Base-by-base conservation (phyloP, 37 sponge, comb jelly and placozoan genomes). In the Haliclona indistincta region DNA sequence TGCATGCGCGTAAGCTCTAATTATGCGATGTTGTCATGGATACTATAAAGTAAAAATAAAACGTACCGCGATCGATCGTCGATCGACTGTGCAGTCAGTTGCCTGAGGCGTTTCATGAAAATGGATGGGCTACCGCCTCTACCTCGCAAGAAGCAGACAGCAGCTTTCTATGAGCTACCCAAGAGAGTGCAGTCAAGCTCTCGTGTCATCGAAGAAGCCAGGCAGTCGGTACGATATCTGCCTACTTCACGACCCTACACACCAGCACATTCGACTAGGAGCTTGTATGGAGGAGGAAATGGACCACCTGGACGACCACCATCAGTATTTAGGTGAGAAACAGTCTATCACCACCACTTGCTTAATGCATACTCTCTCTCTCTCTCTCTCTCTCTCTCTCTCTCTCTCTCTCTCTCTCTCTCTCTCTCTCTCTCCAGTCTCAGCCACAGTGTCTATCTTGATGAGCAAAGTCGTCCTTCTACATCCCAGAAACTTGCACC, bases 381-480 rank as follows among this genome's bases (percentile, higher is more conserved):
- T 58, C n/a, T n/a, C 60, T 20, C 28, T 26, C n/a, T 26, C 60
- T 58, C 60, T n/a, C n/a, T n/a, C n/a, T n/a, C n/a, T n/a, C n/a
- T n/a, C 60, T 58, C 60, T 26, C n/a, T 26, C 60, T 58, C 60
- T 25, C n/a, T 15, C 51, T 47, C 13, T 47, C 13, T 17, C 10
- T 47, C 15, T 15, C 51, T 47, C 51, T 47, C 51, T 47, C 51
- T 15, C 15, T 47, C 51, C 51, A 47, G 15, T 10, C 51, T 17
- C 10, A n/a, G n/a, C n/a, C n/a, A n/a, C n/a, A n/a, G n/a, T n/a
- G n/a, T n/a, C n/a, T n/a, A n/a, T n/a, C n/a, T n/a, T n/a, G n/a
- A n/a, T n/a, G n/a, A n/a, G n/a, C n/a, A n/a, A n/a, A 90, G 91
- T 35, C 54, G 91, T 58, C 91, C 91, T 11, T 43, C 73, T 1